phyloP scores from a whole-genome alignment of 1,140 invertebrate species.

The Ceratosolen fusciceps region DNA sequence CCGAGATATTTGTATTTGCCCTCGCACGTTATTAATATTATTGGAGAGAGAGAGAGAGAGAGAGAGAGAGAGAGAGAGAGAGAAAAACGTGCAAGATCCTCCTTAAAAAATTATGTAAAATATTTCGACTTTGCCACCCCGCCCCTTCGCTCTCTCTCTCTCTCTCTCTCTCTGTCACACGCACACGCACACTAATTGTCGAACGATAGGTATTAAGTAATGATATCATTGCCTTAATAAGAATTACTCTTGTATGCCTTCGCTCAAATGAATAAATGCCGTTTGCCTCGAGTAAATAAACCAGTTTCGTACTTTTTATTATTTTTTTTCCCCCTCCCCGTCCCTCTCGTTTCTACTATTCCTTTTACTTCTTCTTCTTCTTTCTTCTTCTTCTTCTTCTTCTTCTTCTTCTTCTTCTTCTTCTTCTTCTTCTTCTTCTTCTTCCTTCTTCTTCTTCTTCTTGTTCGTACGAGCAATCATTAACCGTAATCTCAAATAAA shows the following conservation, averaged over 20 bases:
- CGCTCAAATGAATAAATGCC: conserved; percentile 16
- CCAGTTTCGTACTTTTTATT: conserved; percentile 1
- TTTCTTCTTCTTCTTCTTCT: too few relatives aligned
- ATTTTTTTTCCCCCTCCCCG: conserved; percentile 7
- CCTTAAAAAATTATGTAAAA: background rate
- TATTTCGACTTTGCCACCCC: background rate
- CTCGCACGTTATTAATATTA: background rate
- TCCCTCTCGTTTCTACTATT: too few relatives aligned
- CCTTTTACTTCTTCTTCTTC: too few relatives aligned
- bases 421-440: too few relatives aligned
- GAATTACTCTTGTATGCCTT: background rate
- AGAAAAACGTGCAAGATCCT: background rate
- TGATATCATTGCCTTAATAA: conserved; percentile 17
- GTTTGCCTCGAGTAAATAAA: conserved; percentile 22
- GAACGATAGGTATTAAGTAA: background rate
- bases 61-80: too few relatives aligned
- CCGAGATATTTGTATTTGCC: background rate
- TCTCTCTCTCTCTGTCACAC: too few relatives aligned
- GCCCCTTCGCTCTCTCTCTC: background rate
- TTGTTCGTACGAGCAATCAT: conserved; percentile 31
- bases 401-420: too few relatives aligned
- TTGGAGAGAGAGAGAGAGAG: too few relatives aligned
- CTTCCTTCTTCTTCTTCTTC: too few relatives aligned
- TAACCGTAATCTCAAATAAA: conserved; percentile 43
- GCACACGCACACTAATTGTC: too few relatives aligned